These are phyloP conservation scores for Cephalophus harveyi DNA, from an alignment of 2,113 vertebrate genomes.

Conservation along the genomic window DNA sequence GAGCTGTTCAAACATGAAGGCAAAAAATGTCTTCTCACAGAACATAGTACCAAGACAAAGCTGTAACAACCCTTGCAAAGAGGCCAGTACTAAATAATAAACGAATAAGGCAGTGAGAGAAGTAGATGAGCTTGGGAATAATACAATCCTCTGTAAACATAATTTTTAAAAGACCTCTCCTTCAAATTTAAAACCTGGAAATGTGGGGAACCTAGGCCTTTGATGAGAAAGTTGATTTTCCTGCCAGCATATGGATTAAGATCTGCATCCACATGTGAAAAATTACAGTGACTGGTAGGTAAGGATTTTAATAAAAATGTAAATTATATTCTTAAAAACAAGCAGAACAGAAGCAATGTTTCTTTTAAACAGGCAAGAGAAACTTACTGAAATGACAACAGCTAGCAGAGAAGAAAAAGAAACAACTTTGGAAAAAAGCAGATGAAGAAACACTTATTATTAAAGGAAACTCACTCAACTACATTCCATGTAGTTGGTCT, in stretches of 20 bases:
- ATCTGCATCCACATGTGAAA: neutral
- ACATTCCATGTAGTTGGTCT: neutral
- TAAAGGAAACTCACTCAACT: neutral
- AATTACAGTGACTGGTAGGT: neutral
- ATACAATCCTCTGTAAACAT: neutral
- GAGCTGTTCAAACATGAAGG: neutral
- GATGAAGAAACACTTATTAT: neutral
- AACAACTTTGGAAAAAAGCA: neutral
- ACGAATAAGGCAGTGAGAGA: neutral
- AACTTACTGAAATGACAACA: neutral
- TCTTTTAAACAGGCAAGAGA: neutral
- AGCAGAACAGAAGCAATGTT: neutral
- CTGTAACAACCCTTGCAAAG: neutral
- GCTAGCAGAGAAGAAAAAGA: neutral
- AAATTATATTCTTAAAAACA: slow-evolving; percentile 28
- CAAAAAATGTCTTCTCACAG: neutral
- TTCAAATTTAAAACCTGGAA: neutral
- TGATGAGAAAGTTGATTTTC: neutral
- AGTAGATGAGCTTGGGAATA: neutral
- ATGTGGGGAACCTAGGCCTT: neutral
- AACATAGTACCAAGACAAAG: neutral
- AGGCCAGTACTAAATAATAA: neutral
- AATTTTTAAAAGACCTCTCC: neutral
- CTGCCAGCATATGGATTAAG: neutral
- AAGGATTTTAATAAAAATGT: slow-evolving; percentile 6